Conservation (phyloP, 35 echinoderm and acorn worm genomes). For the Diadema setosum region DNA sequence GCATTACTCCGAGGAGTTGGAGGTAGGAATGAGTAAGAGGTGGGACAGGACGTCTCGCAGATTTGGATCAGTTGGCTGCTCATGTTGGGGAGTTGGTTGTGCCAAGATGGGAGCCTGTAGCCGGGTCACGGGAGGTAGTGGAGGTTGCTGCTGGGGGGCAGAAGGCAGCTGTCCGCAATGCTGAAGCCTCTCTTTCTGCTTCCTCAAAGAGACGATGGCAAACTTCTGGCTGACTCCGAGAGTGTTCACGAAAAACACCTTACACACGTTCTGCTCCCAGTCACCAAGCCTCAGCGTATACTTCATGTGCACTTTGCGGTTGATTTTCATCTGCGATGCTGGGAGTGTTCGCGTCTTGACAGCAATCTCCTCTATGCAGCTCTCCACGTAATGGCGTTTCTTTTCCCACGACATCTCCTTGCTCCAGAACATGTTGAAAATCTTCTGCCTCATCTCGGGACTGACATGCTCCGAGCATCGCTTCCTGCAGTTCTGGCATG, state of each 20-base stretch:
- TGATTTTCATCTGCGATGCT: neutral
- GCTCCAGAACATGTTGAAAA: slow-evolving; percentile 20
- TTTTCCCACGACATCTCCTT: neutral
- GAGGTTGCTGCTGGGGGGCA: neutral
- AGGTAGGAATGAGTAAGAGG: neutral
- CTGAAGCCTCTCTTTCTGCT: neutral
- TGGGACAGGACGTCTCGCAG: neutral
- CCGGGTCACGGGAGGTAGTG: neutral
- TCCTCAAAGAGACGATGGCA: neutral
- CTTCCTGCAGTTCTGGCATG: neutral
- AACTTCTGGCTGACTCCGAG: neutral
- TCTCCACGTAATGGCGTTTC: neutral
- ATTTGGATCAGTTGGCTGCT: neutral
- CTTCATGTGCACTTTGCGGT: neutral
- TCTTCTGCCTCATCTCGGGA: neutral
- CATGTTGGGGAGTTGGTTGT: neutral
- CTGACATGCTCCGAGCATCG: neutral
- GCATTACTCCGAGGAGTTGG: neutral
- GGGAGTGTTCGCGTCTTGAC: neutral
- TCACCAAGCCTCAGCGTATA: neutral
- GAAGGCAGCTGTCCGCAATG: neutral
- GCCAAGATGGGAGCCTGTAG: neutral
- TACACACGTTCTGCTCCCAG: slow-evolving; percentile 1
- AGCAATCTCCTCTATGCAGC: neutral
- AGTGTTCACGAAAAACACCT: neutral